Percentiles rank a stretch among this genome's conserved stretches.
Conservation (phyloP, 2,797 vertebrate species). For the Chrysocyon brachyurus region DNA sequence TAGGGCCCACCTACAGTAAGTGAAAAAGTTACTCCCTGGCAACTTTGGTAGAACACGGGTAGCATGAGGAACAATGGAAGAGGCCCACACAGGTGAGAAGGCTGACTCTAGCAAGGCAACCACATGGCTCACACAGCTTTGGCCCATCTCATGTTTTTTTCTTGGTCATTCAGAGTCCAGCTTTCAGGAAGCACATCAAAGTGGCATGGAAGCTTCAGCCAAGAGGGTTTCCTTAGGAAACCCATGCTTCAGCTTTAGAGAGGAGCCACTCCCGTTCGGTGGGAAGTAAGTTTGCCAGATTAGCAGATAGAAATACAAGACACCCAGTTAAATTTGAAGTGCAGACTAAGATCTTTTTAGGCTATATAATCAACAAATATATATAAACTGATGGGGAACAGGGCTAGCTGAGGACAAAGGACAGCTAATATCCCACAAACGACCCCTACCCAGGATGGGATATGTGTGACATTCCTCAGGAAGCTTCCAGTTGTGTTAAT, state of each 20-base stretch:
- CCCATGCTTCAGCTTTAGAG: not conserved
- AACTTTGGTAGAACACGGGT: not conserved
- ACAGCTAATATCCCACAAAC: too few relatives aligned
- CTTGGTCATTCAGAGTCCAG: not conserved
- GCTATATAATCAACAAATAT: not conserved
- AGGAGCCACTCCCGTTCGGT: not conserved
- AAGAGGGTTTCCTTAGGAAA: not conserved
- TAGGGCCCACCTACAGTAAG: not conserved
- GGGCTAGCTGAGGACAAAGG: too few relatives aligned
- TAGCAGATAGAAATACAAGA: not conserved
- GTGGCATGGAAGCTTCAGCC: not conserved
- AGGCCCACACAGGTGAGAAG: not conserved
- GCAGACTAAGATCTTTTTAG: not conserved
- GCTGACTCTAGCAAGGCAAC: not conserved
- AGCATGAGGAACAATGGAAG: not conserved
- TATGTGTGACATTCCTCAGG: too few relatives aligned
- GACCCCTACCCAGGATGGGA: too few relatives aligned
- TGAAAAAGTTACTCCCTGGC: not conserved
- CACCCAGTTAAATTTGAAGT: not conserved
- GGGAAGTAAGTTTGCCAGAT: not conserved
- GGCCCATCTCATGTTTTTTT: not conserved
- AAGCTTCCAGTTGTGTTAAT: too few relatives aligned
- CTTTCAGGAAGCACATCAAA: not conserved
- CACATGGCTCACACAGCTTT: not conserved
- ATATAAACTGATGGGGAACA: not conserved